These are phyloP conservation scores for Eulemur rufifrons DNA, from an alignment of 2,113 vertebrate genomes.

Conservation along the genomic window DNA sequence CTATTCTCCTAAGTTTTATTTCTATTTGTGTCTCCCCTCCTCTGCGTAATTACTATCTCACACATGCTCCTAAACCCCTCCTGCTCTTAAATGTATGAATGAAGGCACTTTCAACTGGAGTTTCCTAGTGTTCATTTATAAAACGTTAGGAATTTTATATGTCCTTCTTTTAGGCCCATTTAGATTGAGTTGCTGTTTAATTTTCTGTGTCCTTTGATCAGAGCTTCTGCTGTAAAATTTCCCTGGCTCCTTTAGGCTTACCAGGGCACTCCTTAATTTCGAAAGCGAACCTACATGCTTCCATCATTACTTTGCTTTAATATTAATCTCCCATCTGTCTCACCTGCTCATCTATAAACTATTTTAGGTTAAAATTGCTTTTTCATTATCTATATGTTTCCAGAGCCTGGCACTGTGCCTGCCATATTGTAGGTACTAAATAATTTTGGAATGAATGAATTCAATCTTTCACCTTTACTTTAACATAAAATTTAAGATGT, in stretches of 20 bases:
- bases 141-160: not conserved
- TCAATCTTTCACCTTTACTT: slow-evolving; percentile 40
- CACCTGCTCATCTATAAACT: slow-evolving; percentile 20
- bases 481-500: slow-evolving; percentile 61
- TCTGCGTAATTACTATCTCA: not conserved
- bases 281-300: not conserved
- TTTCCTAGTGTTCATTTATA: not conserved
- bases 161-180: not conserved
- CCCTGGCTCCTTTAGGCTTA: not conserved
- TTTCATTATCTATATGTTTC: slow-evolving; percentile 55
- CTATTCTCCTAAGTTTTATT: not conserved
- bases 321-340: slow-evolving; percentile 37
- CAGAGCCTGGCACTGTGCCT: not conserved
- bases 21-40: not conserved
- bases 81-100: not conserved
- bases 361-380: slow-evolving; percentile 52
- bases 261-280: not conserved
- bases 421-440: slow-evolving; percentile 17
- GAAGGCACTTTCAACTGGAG: not conserved
- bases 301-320: slow-evolving; percentile 22
- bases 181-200: slow-evolving; percentile 23
- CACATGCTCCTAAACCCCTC: accelerated
- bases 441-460: slow-evolving; percentile 30
- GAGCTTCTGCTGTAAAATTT: not conserved
- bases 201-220: not conserved